Evolutionary conservation across 2,797 vertebrate species (phyloP).

Genomic region (Artibeus lituratus): DNA sequence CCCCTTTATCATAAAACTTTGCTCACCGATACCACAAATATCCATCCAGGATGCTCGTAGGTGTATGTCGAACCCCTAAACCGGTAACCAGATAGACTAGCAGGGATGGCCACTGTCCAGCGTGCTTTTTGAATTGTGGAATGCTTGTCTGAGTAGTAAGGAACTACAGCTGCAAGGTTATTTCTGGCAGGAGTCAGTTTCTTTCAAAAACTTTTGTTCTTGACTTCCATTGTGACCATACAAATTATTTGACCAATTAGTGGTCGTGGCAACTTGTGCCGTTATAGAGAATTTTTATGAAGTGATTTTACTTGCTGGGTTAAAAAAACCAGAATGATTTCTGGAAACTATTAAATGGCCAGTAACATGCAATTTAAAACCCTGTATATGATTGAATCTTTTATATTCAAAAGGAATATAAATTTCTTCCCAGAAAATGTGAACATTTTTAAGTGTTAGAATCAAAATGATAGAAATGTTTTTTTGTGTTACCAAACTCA

Average conservation of each 20-base stretch:
- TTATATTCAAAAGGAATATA: neutral
- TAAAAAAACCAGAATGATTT: conserved; percentile 65
- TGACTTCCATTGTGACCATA: conserved; percentile 63
- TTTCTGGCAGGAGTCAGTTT: conserved; percentile 58
- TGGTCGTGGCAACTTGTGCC: neutral
- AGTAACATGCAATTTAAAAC: conserved; percentile 54
- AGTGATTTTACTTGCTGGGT: conserved; percentile 40
- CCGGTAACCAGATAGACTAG: conserved; percentile 57
- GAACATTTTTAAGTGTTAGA: conserved; percentile 3
- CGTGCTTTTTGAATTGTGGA: conserved; percentile 55
- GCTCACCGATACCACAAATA: conserved; percentile 51
- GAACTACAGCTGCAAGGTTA: conserved; percentile 64
- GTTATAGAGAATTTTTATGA: conserved; percentile 27
- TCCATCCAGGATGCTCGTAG: conserved; percentile 55
- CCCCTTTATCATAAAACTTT: conserved; percentile 47
- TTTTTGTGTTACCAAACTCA: neutral
- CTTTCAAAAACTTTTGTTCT: conserved; percentile 59
- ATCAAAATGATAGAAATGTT: conserved; percentile 24
- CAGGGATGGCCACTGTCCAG: conserved; percentile 33
- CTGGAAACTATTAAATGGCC: conserved; percentile 24
- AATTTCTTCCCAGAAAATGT: conserved; percentile 15
- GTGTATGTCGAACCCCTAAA: conserved; percentile 64
- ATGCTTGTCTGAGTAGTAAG: conserved; percentile 18
- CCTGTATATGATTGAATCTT: neutral
- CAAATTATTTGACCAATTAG: conserved; percentile 18